Percentiles rank a stretch among this genome's conserved stretches.
phyloP scores from a whole-genome alignment of 2,888 invertebrate genomes.

The Arenicola marina region DNA sequence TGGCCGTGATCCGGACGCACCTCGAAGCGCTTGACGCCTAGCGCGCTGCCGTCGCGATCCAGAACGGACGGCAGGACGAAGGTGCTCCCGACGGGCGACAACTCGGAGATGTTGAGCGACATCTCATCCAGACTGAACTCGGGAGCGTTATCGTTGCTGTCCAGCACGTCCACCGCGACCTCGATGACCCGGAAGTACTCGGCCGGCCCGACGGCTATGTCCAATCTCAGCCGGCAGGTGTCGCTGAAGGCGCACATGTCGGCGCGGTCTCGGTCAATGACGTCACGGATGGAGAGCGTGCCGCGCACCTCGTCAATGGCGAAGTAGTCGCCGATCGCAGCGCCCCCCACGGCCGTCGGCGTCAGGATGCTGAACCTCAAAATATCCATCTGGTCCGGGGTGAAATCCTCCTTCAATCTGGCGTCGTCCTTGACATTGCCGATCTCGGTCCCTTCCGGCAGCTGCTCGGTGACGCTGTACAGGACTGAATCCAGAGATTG shows the following conservation, averaged over 20 bases:
- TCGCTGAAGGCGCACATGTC: slow-evolving; percentile 21
- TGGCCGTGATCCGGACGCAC: slow-evolving; percentile 12
- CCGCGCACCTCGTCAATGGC: slow-evolving; percentile 26
- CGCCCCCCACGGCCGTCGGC: background rate
- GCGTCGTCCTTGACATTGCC: slow-evolving; percentile 53
- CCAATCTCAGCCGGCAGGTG: slow-evolving; percentile 22
- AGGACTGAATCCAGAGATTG: no score
- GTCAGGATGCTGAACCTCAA: slow-evolving; percentile 63
- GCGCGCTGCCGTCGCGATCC: slow-evolving; percentile 30
- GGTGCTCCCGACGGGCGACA: slow-evolving; percentile 18
- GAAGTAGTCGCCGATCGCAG: slow-evolving; percentile 15
- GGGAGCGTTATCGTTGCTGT: slow-evolving; percentile 37
- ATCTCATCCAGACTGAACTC: slow-evolving; percentile 18
- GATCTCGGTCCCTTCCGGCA: slow-evolving; percentile 50
- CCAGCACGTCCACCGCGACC: slow-evolving; percentile 26
- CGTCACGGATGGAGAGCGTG: slow-evolving; percentile 18
- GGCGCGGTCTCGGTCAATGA: slow-evolving; percentile 31
- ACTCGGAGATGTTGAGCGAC: slow-evolving; percentile 25
- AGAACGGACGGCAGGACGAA: slow-evolving; percentile 25
- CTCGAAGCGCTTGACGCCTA: slow-evolving; percentile 24
- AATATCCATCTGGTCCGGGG: slow-evolving; percentile 46
- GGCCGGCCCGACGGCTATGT: slow-evolving; percentile 26
- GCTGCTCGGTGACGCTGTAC: slow-evolving; percentile 64
- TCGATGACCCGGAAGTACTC: slow-evolving; percentile 26
- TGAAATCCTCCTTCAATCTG: slow-evolving; percentile 50